These are phyloP conservation scores for Podilymbus podiceps DNA, from an alignment of 2,113 vertebrate species.

Conservation along the genomic window DNA sequence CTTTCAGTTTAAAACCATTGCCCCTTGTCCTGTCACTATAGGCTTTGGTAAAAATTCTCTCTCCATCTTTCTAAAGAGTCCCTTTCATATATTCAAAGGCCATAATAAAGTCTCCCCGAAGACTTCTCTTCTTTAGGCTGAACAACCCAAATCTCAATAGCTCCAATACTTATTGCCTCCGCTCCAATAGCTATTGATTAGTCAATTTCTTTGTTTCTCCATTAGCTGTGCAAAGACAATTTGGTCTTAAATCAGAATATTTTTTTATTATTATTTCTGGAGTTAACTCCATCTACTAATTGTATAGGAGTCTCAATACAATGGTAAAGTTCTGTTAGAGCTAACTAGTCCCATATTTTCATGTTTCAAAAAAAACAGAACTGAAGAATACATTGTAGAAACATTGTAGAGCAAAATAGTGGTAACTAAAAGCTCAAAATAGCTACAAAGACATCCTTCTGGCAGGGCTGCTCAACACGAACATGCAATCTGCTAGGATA, in stretches of 20 bases:
- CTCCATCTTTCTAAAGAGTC: not conserved
- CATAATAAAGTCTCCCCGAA: not conserved
- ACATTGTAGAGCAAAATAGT: not conserved
- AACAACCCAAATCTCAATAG: not conserved
- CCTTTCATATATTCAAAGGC: not conserved
- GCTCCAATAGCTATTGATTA: not conserved
- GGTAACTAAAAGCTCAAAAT: not conserved
- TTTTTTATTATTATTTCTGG: not conserved
- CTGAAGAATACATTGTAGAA: not conserved
- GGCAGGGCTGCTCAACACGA: not conserved
- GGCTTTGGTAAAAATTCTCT: not conserved
- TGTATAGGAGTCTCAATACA: not conserved
- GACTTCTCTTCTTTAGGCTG: not conserved
- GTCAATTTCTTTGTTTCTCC: not conserved
- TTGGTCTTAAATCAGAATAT: not conserved
- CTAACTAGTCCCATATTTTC: not conserved
- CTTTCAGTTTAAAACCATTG: not conserved
- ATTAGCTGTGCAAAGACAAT: not conserved
- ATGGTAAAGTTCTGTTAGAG: not conserved
- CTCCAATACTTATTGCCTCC: not conserved
- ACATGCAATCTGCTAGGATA: not conserved
- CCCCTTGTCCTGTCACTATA: not conserved
- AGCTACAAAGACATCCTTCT: not conserved
- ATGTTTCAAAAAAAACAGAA: not conserved
- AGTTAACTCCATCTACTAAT: not conserved